These are phyloP conservation scores for Lasiommata megera DNA, from an alignment of 2,888 invertebrate genomes.

Conservation along the genomic window DNA sequence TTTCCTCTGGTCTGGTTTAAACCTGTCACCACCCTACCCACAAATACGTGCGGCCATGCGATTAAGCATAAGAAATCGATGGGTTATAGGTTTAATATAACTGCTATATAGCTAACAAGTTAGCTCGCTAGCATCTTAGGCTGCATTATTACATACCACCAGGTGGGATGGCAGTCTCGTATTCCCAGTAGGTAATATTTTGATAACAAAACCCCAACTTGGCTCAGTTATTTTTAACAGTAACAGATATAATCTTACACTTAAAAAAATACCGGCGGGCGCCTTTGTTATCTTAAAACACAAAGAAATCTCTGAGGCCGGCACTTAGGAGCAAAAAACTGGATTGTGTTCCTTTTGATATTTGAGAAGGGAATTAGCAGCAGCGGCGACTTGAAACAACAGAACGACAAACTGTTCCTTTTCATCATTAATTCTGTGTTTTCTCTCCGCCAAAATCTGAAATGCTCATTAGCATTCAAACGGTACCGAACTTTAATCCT, in stretches of 20 bases:
- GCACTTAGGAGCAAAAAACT: constrained; percentile 25
- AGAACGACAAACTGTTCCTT: constrained; percentile 2
- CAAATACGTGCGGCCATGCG: no score
- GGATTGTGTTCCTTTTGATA: constrained; percentile 32
- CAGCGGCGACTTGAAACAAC: constrained; percentile 14
- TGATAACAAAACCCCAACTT: not conserved
- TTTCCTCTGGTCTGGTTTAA: no score
- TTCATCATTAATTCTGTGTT: not conserved
- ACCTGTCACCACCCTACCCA: no score
- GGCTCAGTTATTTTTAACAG: constrained; percentile 13
- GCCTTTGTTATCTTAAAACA: constrained; percentile 23
- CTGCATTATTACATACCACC: no score
- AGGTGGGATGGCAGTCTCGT: not conserved
- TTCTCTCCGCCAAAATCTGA: no score
- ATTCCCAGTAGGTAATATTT: not conserved
- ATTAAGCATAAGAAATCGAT: no score
- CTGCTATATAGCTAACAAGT: no score
- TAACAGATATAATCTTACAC: constrained; percentile 20
- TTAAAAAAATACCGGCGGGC: constrained; percentile 20
- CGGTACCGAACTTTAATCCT: no score
- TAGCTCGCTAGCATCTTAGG: no score
- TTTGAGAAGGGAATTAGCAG: constrained; percentile 28
- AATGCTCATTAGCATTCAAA: no score
- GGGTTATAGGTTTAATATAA: no score
- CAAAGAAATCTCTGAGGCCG: constrained; percentile 24